Percentiles rank a stretch among this genome's conserved stretches.
Evolutionary conservation across 2,888 invertebrate genomes (phyloP).

Genomic region (Polietes domitor): DNA sequence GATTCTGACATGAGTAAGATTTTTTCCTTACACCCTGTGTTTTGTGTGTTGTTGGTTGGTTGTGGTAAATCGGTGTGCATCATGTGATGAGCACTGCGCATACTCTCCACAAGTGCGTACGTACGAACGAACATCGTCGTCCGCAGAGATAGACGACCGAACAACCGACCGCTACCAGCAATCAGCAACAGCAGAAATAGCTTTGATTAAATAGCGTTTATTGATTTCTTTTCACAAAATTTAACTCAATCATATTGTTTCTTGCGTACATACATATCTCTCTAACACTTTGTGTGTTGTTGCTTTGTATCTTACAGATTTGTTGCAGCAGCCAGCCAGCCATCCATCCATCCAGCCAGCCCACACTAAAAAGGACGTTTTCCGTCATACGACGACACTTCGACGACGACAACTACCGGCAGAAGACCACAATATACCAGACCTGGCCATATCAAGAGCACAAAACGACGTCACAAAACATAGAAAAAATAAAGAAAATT

Average conservation of each 20-base stretch:
- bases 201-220: constrained; percentile 58
- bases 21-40: constrained; percentile 61
- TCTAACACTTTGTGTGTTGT: constrained; percentile 52
- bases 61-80: constrained; percentile 50
- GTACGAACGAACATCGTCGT: neutral
- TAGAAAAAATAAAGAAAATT: constrained; percentile 22
- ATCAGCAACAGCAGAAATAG: constrained; percentile 24
- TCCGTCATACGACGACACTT: neutral
- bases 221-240: constrained; percentile 53
- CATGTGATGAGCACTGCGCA: constrained; percentile 64
- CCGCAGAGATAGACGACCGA: neutral
- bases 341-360: constrained; percentile 5
- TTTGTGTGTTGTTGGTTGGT: neutral
- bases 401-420: neutral
- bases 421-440: neutral
- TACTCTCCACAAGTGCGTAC: constrained; percentile 61
- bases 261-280: neutral
- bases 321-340: constrained; percentile 37
- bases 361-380: constrained; percentile 44
- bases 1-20: neutral
- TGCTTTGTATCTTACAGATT: constrained; percentile 59
- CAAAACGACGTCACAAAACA: neutral
- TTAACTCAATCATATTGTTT: constrained; percentile 46
- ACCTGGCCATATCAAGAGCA: neutral
- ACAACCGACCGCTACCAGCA: constrained; percentile 29